A percentile compares a stretch with the other conserved stretches of the same genome.
Conservation (phyloP, 53 echinoderm and acorn worm genomes). For the Crossaster papposus region DNA sequence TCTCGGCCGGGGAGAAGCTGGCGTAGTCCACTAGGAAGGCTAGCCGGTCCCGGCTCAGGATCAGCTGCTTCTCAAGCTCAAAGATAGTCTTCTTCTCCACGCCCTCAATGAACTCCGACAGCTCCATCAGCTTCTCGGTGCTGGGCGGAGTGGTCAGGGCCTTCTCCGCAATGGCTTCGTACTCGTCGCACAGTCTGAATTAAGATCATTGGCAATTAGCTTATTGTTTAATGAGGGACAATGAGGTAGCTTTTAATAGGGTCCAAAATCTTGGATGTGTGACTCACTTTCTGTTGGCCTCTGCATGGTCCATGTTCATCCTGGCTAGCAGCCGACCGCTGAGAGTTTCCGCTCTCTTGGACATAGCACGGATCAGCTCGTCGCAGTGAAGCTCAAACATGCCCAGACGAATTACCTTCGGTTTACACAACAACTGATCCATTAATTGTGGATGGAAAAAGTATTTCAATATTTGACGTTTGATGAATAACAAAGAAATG, state of each 20-base stretch:
- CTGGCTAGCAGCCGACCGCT: constrained; percentile 83
- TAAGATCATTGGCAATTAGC: too few relatives aligned
- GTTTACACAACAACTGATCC: too few relatives aligned
- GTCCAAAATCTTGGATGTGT: background rate
- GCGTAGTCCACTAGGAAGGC: constrained; percentile 95
- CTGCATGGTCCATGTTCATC: constrained; percentile 97
- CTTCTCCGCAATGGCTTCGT: constrained; percentile 96
- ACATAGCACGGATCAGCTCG: constrained; percentile 91
- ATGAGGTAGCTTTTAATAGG: background rate
- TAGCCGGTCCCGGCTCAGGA: constrained; percentile 88
- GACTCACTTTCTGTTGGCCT: constrained; percentile 92
- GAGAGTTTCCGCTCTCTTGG: constrained; percentile 90
- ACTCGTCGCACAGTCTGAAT: constrained; percentile 85
- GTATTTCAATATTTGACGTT: too few relatives aligned
- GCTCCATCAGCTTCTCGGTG: constrained; percentile 98
- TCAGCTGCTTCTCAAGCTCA: constrained; percentile 87
- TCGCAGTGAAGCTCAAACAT: constrained; percentile 99
- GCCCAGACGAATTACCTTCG: constrained; percentile 86
- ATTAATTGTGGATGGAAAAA: too few relatives aligned
- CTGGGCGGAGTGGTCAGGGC: constrained; percentile 95
- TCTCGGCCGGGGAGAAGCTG: constrained; percentile 99
- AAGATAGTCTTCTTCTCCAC: constrained; percentile 94
- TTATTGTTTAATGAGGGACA: too few relatives aligned
- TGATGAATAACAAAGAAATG: too few relatives aligned
- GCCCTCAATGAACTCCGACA: constrained; percentile 75